Evolutionary conservation across 1,140 invertebrate genomes (phyloP).

Genomic region (Pseudomyrmex gracilis): DNA sequence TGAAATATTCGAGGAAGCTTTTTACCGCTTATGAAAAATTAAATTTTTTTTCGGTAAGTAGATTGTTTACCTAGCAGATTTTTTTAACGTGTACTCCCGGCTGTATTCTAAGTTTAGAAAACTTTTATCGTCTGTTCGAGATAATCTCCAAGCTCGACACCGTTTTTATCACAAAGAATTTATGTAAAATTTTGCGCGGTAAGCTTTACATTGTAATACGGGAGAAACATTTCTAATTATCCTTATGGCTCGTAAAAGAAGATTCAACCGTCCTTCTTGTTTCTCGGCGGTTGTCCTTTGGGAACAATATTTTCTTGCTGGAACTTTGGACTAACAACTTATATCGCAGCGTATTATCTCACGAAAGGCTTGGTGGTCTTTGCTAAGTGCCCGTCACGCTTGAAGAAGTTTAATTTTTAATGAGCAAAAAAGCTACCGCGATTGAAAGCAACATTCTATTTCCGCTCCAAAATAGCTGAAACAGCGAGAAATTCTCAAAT

Average conservation of each 20-base stretch:
- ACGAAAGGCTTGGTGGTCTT: constrained; percentile 30
- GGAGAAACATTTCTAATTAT: constrained; percentile 40
- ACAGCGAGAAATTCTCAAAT: constrained; percentile 20
- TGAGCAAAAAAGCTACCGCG: constrained; percentile 15
- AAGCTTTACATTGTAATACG: constrained; percentile 3
- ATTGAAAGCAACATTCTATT: constrained; percentile 48
- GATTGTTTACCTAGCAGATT: no score
- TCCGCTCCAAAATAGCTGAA: constrained; percentile 16
- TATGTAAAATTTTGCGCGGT: neutral
- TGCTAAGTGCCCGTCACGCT: constrained; percentile 19
- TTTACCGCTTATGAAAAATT: no score
- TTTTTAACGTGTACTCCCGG: no score
- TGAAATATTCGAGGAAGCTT: no score
- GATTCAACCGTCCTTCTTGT: neutral
- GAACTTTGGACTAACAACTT: constrained; percentile 41
- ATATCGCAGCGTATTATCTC: constrained; percentile 35
- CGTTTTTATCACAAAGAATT: constrained; percentile 8
- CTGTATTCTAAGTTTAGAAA: neutral
- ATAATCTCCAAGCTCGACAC: neutral
- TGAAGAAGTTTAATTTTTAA: constrained; percentile 51
- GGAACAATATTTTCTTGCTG: constrained; percentile 21
- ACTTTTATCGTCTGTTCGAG: neutral
- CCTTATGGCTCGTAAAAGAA: constrained; percentile 37
- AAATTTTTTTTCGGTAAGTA: no score
- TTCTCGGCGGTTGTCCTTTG: neutral